Evolutionary conservation across 2,888 invertebrate genomes (phyloP), one percentile per base, ranked within the genome.

Genomic region (Strigamia crassipes): DNA sequence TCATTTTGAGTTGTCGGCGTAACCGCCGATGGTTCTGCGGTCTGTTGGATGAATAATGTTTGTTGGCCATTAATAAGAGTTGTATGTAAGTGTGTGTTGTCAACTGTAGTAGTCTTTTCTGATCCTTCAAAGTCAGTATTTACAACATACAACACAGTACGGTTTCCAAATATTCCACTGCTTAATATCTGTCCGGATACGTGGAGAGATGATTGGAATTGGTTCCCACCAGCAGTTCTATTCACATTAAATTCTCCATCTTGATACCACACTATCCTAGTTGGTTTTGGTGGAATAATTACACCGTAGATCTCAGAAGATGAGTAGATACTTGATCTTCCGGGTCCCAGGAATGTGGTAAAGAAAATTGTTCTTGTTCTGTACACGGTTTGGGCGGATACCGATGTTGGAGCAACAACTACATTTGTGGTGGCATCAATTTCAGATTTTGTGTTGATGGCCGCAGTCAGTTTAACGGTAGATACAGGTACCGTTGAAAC

Each of bases 111-210:
- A 3, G 77, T 77, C 12, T 10, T 42, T 13, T 61, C 18, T 9
- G 10, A 15, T 15, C 81, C 81, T 18, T 34, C 4, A 27, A 23
- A 34, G 5, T 34, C 81, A 15, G 38, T 78, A 81, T 81, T 81
- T 23, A 78, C 81, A 15, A 81, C 41, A n/a, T 78, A 81, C 46
- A 81, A 46, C 0, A 81, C 81, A 0, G 82, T 82, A 1, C 82
- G 51, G 61, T 41, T 77, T 18, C 79, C 83, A 38, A 80, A 83
- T 15, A 77, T 78, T 2, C 61, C 82, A 80, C 82, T 80, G 38
- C 83, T 82, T 27, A 23, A 56, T 31, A 82, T 81, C 23, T 79
- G 41, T 12, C 82, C 82, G 0, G 81, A n/a, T 10, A 81, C 9
- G 6, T 27, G n/a, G 8, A 56, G 4, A n/a, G 38, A 66, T 34